These are phyloP conservation scores for Trichonephila clavipes DNA, from an alignment of 1,140 invertebrate species.

Conservation along the genomic window DNA sequence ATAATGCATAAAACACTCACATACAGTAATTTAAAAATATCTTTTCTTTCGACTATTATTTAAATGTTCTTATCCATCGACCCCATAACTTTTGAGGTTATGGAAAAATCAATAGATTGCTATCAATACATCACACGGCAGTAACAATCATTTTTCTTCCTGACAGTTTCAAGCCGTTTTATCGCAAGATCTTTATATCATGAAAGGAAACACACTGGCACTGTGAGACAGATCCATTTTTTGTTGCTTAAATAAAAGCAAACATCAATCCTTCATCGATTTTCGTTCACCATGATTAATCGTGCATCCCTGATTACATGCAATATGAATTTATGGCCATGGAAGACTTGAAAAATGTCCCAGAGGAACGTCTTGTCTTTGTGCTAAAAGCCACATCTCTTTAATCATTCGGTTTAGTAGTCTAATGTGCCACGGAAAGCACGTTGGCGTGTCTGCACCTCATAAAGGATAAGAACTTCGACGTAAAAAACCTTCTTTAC, in stretches of 20 bases:
- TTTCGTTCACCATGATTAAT: neutral
- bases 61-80: too few relatives aligned
- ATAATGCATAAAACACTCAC: too few relatives aligned
- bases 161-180: neutral
- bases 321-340: conserved; percentile 8
- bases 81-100: too few relatives aligned
- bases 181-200: neutral
- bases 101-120: neutral
- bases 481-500: neutral
- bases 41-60: too few relatives aligned
- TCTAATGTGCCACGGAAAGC: neutral
- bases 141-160: neutral
- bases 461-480: neutral
- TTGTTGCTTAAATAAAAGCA: neutral
- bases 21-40: too few relatives aligned
- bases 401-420: neutral
- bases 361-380: neutral
- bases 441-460: neutral
- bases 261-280: neutral
- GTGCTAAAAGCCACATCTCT: conserved; percentile 8
- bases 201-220: neutral
- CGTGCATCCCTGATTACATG: conserved; percentile 2
- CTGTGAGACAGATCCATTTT: neutral
- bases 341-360: neutral
- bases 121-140: neutral